Conservation (phyloP, 1,140 invertebrate species). For the Drosophila ogumai region DNA sequence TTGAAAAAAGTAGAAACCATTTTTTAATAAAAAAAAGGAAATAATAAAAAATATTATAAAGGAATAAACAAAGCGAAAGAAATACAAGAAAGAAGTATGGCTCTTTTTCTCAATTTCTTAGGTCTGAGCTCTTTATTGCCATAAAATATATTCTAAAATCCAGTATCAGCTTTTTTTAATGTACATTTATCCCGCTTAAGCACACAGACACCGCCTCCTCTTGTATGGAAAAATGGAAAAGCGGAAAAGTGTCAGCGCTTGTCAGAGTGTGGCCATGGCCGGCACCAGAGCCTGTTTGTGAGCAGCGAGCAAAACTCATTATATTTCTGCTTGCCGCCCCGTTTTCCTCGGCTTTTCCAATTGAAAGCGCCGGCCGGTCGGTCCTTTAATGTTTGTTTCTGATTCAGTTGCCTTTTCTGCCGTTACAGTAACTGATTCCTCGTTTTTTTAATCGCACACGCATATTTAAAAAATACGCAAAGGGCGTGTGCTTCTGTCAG, state of each 20-base stretch:
- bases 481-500: constrained; percentile 48
- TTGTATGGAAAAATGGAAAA: constrained; percentile 32
- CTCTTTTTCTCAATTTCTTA: not conserved
- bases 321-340: constrained; percentile 55
- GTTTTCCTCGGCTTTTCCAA: constrained; percentile 49
- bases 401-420: constrained; percentile 31
- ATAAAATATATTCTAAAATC: constrained; percentile 1
- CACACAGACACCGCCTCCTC: constrained; percentile 14
- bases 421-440: constrained; percentile 10
- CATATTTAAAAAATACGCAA: constrained; percentile 29
- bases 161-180: not conserved
- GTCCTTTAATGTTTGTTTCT: constrained; percentile 53
- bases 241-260: constrained; percentile 73
- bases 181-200: constrained; percentile 32
- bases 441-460: constrained; percentile 51
- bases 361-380: constrained; percentile 58
- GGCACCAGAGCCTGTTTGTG: constrained; percentile 50
- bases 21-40: not conserved
- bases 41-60: not conserved
- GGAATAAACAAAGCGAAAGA: not conserved
- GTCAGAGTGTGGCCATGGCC: constrained; percentile 68
- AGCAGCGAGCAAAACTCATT: constrained; percentile 77
- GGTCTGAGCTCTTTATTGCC: too few species aligned
- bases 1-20: not conserved
- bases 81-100: too few species aligned